Conservation (phyloP, 2,797 vertebrate species). For the Sebastes paucispinis region DNA sequence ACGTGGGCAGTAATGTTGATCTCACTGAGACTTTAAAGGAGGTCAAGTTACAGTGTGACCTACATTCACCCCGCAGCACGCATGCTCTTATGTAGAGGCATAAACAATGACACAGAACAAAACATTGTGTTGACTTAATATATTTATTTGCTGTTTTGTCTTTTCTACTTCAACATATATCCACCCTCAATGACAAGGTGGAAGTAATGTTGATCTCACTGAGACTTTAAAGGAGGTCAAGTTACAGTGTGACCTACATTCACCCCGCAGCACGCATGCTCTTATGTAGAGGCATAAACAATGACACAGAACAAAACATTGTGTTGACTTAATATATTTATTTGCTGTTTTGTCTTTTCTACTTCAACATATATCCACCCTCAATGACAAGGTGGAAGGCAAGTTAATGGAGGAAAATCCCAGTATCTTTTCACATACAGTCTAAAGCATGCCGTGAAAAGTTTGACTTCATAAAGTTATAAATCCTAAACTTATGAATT, state of each 20-base stretch:
- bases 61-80: background rate
- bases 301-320: background rate
- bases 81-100: background rate
- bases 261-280: background rate
- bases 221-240: slow-evolving; percentile 26
- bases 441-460: background rate
- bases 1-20: background rate
- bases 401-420: background rate
- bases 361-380: background rate
- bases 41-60: slow-evolving; percentile 28
- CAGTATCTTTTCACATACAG: background rate
- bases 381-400: background rate
- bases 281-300: background rate
- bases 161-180: slow-evolving; percentile 6
- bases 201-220: background rate
- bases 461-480: background rate
- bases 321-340: slow-evolving; percentile 14
- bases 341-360: slow-evolving; percentile 12
- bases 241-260: slow-evolving; percentile 28
- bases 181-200: background rate
- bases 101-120: background rate
- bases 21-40: slow-evolving; percentile 20
- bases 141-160: slow-evolving; percentile 19
- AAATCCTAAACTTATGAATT: background rate
- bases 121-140: background rate